Conservation (phyloP, 2,113 vertebrate genomes). For the Atlantisia rogersi region DNA sequence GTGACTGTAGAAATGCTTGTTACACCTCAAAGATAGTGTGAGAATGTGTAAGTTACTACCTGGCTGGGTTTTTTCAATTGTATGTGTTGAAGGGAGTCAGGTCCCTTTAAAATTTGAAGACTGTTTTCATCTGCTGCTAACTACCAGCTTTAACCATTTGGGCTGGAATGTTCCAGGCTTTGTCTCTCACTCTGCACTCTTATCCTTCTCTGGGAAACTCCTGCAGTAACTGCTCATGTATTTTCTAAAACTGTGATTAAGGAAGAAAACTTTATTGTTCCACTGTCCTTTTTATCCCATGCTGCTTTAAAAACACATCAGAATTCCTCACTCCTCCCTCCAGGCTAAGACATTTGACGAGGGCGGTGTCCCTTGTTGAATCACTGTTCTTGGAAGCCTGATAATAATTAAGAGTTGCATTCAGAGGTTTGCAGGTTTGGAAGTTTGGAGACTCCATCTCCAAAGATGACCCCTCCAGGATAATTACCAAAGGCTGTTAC, state of each 20-base stretch:
- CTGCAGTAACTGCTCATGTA: neutral
- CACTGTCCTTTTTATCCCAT: neutral
- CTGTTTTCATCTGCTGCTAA: neutral
- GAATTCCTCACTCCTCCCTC: neutral
- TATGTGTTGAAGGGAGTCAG: neutral
- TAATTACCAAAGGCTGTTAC: neutral
- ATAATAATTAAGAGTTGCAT: neutral
- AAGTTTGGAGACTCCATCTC: neutral
- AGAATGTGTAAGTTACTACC: neutral
- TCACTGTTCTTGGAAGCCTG: neutral
- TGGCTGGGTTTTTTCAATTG: accelerated
- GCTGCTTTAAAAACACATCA: neutral
- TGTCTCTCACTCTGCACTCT: neutral
- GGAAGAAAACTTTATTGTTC: conserved; percentile 7
- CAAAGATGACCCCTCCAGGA: neutral
- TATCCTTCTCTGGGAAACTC: neutral
- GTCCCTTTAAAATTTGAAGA: neutral
- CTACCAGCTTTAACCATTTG: neutral
- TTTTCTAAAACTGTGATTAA: conserved; percentile 15
- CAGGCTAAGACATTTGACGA: neutral
- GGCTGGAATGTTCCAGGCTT: conserved; percentile 13
- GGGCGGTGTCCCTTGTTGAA: neutral
- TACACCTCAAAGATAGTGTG: neutral
- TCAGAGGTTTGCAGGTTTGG: neutral
- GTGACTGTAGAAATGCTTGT: neutral